phyloP scores from a whole-genome alignment of 2,797 vertebrate species.

The Anabacerthia variegaticeps region DNA sequence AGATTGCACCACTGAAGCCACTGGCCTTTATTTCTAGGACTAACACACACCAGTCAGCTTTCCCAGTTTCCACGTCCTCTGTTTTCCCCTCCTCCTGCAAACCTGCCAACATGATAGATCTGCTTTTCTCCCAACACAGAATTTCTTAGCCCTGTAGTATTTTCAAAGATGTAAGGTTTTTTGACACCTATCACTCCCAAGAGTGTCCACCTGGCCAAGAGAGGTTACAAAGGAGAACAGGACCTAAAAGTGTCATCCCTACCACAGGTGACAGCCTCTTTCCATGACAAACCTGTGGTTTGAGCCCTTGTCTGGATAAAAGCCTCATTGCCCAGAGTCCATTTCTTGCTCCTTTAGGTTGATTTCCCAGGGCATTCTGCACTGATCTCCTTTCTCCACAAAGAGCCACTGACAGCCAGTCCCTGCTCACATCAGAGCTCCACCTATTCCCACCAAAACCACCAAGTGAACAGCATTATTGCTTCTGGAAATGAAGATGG shows the following conservation, averaged over 20 bases:
- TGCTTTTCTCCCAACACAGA: neutral
- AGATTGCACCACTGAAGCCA: neutral
- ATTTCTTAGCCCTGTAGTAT: neutral
- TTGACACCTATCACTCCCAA: neutral
- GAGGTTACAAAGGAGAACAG: neutral
- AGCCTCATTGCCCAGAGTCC: neutral
- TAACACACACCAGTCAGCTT: neutral
- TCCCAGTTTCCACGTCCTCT: neutral
- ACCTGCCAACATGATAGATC: neutral
- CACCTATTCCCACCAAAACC: neutral
- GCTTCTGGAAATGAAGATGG: neutral
- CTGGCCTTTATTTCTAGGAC: neutral
- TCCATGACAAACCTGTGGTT: neutral
- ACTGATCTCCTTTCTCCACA: neutral
- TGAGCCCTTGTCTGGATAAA: neutral
- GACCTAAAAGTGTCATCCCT: neutral
- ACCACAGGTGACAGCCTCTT: neutral
- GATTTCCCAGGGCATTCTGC: neutral
- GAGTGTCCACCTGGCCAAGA: neutral
- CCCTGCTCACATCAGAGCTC: neutral
- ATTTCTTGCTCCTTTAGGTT: neutral
- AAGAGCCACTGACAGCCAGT: neutral
- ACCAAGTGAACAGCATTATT: neutral
- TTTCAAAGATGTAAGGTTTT: neutral
- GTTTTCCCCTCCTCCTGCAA: neutral